A percentile compares a stretch with the other conserved stretches of the same genome.
Conservation (phyloP, 2,113 vertebrate genomes). For the Cranoglanis bouderius region DNA sequence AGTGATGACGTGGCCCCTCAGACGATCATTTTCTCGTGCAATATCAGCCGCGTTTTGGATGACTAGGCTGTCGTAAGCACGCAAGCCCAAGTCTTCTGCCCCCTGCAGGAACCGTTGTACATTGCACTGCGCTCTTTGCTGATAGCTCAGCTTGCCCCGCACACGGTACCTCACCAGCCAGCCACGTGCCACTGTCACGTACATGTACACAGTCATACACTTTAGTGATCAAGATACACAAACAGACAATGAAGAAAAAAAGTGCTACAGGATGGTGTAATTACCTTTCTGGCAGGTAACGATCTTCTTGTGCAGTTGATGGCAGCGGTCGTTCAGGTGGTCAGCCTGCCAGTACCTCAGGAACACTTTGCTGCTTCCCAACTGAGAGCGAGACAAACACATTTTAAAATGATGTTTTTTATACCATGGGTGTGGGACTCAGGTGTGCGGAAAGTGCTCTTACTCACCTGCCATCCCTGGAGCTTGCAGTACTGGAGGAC, state of each 20-base stretch:
- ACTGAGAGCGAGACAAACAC: constrained; percentile 65
- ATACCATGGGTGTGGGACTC: not conserved
- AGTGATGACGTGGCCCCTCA: constrained; percentile 74
- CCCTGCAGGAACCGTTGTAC: constrained; percentile 85
- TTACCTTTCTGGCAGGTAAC: constrained; percentile 96
- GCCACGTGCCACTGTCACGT: constrained; percentile 80
- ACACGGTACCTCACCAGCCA: constrained; percentile 84
- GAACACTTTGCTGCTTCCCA: constrained; percentile 88
- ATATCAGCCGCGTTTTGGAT: constrained; percentile 94
- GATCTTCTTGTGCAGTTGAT: constrained; percentile 87
- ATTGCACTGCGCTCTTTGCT: constrained; percentile 75
- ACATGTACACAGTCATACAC: constrained; percentile 23
- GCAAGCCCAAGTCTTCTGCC: constrained; percentile 86
- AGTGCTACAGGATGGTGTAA: too few relatives aligned
- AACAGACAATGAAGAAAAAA: not conserved
- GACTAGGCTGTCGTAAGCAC: constrained; percentile 85
- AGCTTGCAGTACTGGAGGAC: constrained; percentile 86
- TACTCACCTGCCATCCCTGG: constrained; percentile 92
- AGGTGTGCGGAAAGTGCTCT: not conserved
- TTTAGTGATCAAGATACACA: not conserved
- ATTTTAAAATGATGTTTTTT: not conserved
- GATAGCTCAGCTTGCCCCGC: constrained; percentile 70
- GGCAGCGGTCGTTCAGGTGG: constrained; percentile 88
- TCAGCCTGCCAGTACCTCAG: constrained; percentile 93
- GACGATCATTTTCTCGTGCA: constrained; percentile 84